These are phyloP conservation scores for Gallinago solitaria DNA, from an alignment of 2,797 vertebrate genomes.

Conservation along the genomic window DNA sequence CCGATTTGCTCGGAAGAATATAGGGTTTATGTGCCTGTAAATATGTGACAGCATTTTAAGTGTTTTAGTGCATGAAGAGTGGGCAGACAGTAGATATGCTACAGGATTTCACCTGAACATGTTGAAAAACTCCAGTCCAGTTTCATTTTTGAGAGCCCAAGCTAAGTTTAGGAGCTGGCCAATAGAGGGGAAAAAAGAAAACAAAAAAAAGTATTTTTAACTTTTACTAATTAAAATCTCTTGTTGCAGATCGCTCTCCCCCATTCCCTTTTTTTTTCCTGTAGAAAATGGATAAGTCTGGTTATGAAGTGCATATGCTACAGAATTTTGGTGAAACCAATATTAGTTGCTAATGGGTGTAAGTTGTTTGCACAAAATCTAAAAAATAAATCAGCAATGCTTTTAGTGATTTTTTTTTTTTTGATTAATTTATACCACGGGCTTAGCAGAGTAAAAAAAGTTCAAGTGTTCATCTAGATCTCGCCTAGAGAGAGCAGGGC, in stretches of 20 bases:
- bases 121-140: background rate
- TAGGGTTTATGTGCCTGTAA: background rate
- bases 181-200: fast-evolving
- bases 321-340: background rate
- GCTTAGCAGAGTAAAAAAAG: background rate
- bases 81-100: background rate
- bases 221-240: background rate
- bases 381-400: background rate
- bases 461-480: background rate
- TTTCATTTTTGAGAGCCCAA: background rate
- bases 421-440: background rate
- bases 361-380: background rate
- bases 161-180: background rate
- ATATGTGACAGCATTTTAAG: background rate
- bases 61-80: background rate
- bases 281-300: background rate
- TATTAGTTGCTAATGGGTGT: background rate
- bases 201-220: background rate
- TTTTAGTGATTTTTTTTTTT: background rate
- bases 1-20: background rate
- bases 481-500: background rate
- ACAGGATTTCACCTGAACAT: background rate
- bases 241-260: background rate
- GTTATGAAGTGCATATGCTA: background rate
- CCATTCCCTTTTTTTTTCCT: no score